These are phyloP conservation scores for Tineola bisselliella DNA, from an alignment of 2,888 invertebrate species.

Conservation along the genomic window DNA sequence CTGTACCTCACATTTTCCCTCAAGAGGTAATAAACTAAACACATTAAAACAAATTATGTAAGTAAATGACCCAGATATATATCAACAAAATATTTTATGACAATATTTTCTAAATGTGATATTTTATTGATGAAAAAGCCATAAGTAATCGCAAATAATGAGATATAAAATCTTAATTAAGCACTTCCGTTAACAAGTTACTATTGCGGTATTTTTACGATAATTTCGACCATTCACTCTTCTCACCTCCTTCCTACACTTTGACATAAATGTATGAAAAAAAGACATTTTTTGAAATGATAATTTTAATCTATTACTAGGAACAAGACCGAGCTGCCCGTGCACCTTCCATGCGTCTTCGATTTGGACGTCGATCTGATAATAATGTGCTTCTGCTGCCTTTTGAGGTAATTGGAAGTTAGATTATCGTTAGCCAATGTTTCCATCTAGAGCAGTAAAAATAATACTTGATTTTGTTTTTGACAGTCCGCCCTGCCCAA, in stretches of 20 bases:
- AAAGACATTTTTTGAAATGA: slow-evolving; percentile 15
- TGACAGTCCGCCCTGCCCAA: slow-evolving; percentile 56
- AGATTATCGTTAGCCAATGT: too few relatives aligned
- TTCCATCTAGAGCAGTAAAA: too few relatives aligned
- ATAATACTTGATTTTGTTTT: slow-evolving; percentile 23
- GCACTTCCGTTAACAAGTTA: slow-evolving; percentile 42
- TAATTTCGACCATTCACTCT: slow-evolving; percentile 28
- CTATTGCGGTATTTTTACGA: slow-evolving; percentile 46
- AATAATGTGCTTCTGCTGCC: slow-evolving; percentile 64
- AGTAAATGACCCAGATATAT: too few relatives aligned
- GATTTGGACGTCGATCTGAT: slow-evolving; percentile 80
- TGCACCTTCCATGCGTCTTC: slow-evolving; percentile 78
- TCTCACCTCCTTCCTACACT: too few relatives aligned
- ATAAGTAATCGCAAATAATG: slow-evolving; percentile 19
- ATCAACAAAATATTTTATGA: not conserved
- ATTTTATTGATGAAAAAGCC: slow-evolving; percentile 5
- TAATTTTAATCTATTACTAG: slow-evolving; percentile 23
- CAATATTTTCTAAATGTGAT: not conserved
- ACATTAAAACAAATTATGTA: too few relatives aligned
- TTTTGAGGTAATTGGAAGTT: slow-evolving; percentile 38
- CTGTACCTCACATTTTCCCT: slow-evolving; percentile 58
- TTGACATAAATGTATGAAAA: too few relatives aligned
- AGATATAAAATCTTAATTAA: slow-evolving; percentile 35
- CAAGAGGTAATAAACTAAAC: slow-evolving; percentile 38
- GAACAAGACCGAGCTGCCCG: slow-evolving; percentile 74